Conservation (phyloP, 2,888 invertebrate species). For the Drosophila melanosoma region DNA sequence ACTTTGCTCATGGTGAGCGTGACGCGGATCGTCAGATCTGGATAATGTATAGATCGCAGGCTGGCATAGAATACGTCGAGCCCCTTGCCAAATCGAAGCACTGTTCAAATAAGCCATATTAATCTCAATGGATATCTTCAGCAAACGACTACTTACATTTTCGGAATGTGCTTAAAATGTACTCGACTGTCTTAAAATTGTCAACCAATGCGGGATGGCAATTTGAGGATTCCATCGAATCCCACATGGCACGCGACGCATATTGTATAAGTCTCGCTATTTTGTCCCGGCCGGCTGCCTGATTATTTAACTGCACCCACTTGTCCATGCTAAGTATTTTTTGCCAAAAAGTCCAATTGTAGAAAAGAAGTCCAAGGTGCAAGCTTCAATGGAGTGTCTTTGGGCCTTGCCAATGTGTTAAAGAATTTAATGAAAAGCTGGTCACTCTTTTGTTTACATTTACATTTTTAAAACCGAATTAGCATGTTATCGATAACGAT, state of each 20-base stretch:
- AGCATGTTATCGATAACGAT: constrained; percentile 22
- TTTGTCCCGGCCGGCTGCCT: constrained; percentile 84
- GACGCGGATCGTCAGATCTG: constrained; percentile 89
- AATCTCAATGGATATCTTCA: background rate
- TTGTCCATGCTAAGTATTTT: constrained; percentile 79
- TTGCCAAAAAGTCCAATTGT: constrained; percentile 37
- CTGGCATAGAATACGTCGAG: constrained; percentile 92
- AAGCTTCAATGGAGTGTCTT: constrained; percentile 28
- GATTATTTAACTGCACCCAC: constrained; percentile 82
- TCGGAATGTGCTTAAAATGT: constrained; percentile 92
- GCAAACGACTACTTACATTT: constrained; percentile 88
- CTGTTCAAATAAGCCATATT: constrained; percentile 85
- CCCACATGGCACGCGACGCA: constrained; percentile 92
- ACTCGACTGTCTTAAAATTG: constrained; percentile 92
- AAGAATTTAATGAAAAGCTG: constrained; percentile 3
- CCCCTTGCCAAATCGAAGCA: constrained; percentile 93
- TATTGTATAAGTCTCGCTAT: constrained; percentile 90
- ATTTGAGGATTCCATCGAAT: constrained; percentile 88
- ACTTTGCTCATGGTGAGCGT: constrained; percentile 92
- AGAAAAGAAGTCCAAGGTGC: constrained; percentile 69
- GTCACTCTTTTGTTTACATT: constrained; percentile 51
- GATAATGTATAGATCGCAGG: constrained; percentile 89
- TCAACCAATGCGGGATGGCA: constrained; percentile 88
- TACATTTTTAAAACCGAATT: constrained; percentile 12
- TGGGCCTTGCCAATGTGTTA: constrained; percentile 24